A percentile compares a stretch with the other conserved stretches of the same genome.
Conservation (phyloP, 2,888 invertebrate species). For the Gisinianus flammeolus region DNA sequence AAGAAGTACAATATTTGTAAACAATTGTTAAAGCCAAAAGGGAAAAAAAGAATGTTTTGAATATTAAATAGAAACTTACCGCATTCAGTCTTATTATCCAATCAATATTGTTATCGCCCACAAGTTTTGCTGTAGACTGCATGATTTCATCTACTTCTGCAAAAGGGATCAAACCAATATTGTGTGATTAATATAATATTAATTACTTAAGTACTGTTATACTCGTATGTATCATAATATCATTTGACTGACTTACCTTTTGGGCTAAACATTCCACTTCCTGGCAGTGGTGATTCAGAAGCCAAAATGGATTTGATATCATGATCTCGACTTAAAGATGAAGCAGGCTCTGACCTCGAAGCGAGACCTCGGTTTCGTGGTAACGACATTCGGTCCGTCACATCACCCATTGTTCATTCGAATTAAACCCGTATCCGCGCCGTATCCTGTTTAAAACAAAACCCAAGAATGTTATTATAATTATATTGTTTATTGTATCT, state of each 20-base stretch:
- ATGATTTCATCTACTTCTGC: slow-evolving; percentile 58
- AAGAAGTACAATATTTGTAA: slow-evolving; percentile 4
- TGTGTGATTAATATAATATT: too few relatives aligned
- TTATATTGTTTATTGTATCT: background rate
- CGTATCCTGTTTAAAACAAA: background rate
- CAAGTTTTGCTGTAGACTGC: slow-evolving; percentile 55
- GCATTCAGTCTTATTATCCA: slow-evolving; percentile 56
- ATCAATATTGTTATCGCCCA: slow-evolving; percentile 54
- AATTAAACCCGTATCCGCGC: background rate
- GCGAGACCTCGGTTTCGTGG: slow-evolving; percentile 45
- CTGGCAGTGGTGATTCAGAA: slow-evolving; percentile 49
- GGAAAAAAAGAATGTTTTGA: background rate
- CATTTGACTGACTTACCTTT: too few relatives aligned
- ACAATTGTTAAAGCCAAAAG: background rate
- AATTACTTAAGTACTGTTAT: too few relatives aligned
- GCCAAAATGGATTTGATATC: slow-evolving; percentile 49
- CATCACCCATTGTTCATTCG: slow-evolving; percentile 50
- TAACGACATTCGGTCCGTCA: slow-evolving; percentile 53
- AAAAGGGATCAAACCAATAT: too few relatives aligned
- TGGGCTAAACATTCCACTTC: slow-evolving; percentile 51
- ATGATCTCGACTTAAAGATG: slow-evolving; percentile 29
- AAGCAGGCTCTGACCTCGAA: slow-evolving; percentile 38
- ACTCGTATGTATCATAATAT: too few relatives aligned
- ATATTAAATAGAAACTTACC: slow-evolving; percentile 42
- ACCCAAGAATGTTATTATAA: background rate